These are phyloP conservation scores for Xyrauchen texanus DNA, from an alignment of 2,113 vertebrate genomes.

Conservation along the genomic window DNA sequence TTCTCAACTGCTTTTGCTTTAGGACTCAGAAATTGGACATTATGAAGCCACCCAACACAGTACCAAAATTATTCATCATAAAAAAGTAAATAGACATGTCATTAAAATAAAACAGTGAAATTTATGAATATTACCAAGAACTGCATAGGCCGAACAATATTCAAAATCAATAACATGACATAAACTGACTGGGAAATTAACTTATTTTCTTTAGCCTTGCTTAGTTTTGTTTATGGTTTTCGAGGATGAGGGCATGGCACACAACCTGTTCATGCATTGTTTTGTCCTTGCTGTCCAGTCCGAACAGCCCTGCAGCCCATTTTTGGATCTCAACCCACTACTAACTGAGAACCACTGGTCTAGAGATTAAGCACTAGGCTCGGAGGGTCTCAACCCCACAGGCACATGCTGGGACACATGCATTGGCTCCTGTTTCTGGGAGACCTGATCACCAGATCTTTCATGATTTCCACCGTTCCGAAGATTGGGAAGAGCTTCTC, in stretches of 20 bases:
- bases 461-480: slow-evolving; percentile 76
- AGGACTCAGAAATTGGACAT: not conserved
- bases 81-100: not conserved
- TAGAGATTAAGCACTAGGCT: slow-evolving; percentile 24
- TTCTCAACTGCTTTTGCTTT: not conserved
- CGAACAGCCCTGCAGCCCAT: not conserved
- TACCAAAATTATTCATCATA: not conserved
- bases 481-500: slow-evolving; percentile 78
- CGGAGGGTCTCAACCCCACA: slow-evolving; percentile 64
- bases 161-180: not conserved
- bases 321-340: not conserved
- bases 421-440: slow-evolving; percentile 60
- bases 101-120: not conserved
- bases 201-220: not conserved
- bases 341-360: slow-evolving; percentile 21
- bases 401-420: slow-evolving; percentile 67
- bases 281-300: too few relatives aligned
- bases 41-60: not conserved
- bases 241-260: too few relatives aligned
- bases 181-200: not conserved
- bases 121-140: not conserved
- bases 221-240: too few relatives aligned
- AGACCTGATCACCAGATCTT: slow-evolving; percentile 75
- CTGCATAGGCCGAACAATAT: not conserved
- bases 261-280: too few relatives aligned